These are phyloP conservation scores for Alexandromys fortis DNA, from an alignment of 2,113 vertebrate genomes.

Conservation along the genomic window DNA sequence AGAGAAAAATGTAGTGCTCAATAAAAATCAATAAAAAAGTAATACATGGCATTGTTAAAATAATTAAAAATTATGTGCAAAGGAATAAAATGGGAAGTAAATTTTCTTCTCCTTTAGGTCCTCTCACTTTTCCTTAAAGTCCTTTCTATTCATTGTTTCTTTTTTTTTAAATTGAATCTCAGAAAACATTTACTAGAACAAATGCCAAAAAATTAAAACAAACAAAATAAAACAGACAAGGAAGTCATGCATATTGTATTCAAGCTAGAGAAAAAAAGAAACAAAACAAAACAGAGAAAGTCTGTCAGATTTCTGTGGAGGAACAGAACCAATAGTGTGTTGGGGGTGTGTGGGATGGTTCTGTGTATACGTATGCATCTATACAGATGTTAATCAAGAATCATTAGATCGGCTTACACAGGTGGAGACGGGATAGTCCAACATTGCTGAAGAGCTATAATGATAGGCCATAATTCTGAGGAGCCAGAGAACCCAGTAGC, in stretches of 20 bases:
- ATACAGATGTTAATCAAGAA: neutral
- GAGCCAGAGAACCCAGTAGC: neutral
- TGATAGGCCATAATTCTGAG: neutral
- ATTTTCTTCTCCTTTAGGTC: neutral
- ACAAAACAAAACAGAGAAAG: neutral
- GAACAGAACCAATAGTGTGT: neutral
- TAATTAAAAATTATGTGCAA: neutral
- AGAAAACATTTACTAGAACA: neutral
- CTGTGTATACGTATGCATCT: neutral
- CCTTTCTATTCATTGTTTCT: neutral
- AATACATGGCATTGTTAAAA: neutral
- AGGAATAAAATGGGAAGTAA: neutral
- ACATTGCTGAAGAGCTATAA: too few relatives aligned
- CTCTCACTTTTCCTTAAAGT: neutral
- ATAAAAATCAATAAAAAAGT: neutral
- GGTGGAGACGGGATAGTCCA: neutral
- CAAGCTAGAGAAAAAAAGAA: neutral
- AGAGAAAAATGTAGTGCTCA: too few relatives aligned
- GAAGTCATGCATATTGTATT: neutral
- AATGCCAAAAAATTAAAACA: neutral
- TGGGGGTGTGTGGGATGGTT: too few relatives aligned
- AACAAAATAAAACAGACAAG: neutral
- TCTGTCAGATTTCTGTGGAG: neutral
- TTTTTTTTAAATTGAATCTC: neutral
- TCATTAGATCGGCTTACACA: neutral